phyloP scores from a whole-genome alignment of 2,113 vertebrate genomes.

The Dipodomys stephensi region DNA sequence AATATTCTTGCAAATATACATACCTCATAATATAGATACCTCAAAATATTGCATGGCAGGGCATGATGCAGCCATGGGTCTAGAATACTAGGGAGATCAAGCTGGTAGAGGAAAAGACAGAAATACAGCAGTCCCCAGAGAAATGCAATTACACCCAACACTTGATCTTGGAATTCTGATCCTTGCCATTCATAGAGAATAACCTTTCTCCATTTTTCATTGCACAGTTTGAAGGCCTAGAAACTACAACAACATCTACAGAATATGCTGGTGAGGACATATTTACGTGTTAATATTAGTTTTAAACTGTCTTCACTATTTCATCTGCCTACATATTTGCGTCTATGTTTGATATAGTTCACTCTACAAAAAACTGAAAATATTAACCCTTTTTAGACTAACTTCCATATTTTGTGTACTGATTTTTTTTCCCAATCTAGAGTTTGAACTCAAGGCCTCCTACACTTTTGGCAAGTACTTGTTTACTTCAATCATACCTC shows the following conservation, averaged over 20 bases:
- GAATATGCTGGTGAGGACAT: not conserved
- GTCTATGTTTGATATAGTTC: not conserved
- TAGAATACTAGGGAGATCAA: not conserved
- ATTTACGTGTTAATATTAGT: not conserved
- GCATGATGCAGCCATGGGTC: too few relatives aligned
- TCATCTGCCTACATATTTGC: not conserved
- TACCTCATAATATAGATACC: too few relatives aligned
- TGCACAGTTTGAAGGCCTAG: not conserved
- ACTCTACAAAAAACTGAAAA: not conserved
- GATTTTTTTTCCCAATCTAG: too few relatives aligned
- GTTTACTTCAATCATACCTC: too few relatives aligned
- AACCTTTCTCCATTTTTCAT: not conserved
- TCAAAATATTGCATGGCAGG: accelerated
- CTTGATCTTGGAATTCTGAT: not conserved
- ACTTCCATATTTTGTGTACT: too few relatives aligned
- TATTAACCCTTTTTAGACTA: not conserved
- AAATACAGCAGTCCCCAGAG: too few relatives aligned
- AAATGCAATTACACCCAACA: accelerated
- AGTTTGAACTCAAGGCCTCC: too few relatives aligned
- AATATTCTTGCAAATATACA: too few relatives aligned
- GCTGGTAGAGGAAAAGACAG: too few relatives aligned
- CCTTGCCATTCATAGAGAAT: too few relatives aligned
- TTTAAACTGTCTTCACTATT: not conserved
- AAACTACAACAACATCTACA: not conserved
- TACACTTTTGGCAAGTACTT: too few relatives aligned